phyloP scores from a whole-genome alignment of 2,113 vertebrate species.

The Neodontobutis hainanensis region DNA sequence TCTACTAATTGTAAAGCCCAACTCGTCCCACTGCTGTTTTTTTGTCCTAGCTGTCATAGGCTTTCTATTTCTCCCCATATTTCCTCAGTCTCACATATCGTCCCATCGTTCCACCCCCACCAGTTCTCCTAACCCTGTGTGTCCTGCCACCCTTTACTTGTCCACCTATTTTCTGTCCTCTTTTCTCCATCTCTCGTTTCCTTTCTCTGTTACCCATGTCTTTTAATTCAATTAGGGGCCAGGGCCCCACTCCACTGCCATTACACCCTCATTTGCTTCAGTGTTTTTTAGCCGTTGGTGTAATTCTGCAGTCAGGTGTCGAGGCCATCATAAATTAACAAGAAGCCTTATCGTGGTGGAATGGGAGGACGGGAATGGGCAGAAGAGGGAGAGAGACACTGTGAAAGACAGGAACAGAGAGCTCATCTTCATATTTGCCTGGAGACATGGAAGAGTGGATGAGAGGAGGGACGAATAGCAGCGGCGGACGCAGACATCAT shows the following conservation, averaged over 20 bases:
- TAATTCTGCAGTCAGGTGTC: constrained; percentile 83
- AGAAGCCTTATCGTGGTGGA: constrained; percentile 67
- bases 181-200: neutral
- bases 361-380: constrained; percentile 52
- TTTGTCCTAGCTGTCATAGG: constrained; percentile 59
- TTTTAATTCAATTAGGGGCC: constrained; percentile 99
- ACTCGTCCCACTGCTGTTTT: constrained; percentile 57
- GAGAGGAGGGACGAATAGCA: constrained; percentile 73
- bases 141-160: constrained; percentile 49
- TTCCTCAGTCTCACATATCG: constrained; percentile 55
- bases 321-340: constrained; percentile 79
- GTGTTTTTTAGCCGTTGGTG: constrained; percentile 79
- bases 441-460: constrained; percentile 74
- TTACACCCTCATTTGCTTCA: constrained; percentile 91
- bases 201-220: constrained; percentile 63
- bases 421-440: constrained; percentile 81
- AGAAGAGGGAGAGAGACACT: constrained; percentile 40
- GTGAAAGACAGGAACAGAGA: constrained; percentile 56
- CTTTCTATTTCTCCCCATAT: constrained; percentile 48
- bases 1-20: constrained; percentile 63
- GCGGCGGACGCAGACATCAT: constrained; percentile 68
- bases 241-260: constrained; percentile 86
- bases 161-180: constrained; percentile 20
- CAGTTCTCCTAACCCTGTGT: constrained; percentile 36
- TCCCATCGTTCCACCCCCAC: constrained; percentile 26